phyloP scores from a whole-genome alignment of 2,113 vertebrate genomes.

The Tragelaphus strepsiceros region DNA sequence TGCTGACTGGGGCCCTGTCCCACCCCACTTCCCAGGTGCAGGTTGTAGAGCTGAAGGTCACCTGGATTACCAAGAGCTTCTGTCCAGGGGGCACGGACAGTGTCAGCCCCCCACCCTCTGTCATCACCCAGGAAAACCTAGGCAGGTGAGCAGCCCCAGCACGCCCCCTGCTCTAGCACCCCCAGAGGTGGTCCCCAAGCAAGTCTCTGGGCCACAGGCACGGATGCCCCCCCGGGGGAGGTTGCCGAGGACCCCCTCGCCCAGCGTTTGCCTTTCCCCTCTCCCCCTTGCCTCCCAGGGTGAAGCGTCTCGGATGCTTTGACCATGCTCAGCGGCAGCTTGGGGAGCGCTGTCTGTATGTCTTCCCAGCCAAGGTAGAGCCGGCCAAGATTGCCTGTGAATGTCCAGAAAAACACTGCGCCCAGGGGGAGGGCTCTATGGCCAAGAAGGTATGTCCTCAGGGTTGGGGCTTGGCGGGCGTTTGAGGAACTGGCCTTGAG shows the following conservation, averaged over 20 bases:
- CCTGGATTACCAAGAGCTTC: slow-evolving; percentile 99
- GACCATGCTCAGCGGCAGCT: slow-evolving; percentile 98
- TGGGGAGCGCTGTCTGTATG: slow-evolving; percentile 93
- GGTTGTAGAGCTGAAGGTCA: slow-evolving; percentile 95
- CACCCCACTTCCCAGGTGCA: slow-evolving; percentile 85
- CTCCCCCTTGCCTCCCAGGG: slow-evolving; percentile 76
- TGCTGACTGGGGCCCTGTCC: background rate
- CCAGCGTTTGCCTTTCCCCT: background rate
- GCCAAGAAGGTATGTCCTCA: slow-evolving; percentile 88
- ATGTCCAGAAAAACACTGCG: slow-evolving; percentile 90
- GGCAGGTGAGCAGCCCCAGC: slow-evolving; percentile 82
- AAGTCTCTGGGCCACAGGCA: background rate
- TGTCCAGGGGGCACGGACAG: slow-evolving; percentile 96
- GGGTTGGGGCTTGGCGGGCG: background rate
- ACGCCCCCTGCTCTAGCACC: fast-evolving
- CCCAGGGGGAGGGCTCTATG: slow-evolving; percentile 91
- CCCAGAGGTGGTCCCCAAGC: fast-evolving
- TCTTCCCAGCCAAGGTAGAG: slow-evolving; percentile 95
- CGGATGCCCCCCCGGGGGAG: background rate
- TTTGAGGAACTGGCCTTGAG: slow-evolving; percentile 6
- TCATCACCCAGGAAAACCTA: slow-evolving; percentile 94
- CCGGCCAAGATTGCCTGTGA: slow-evolving; percentile 94
- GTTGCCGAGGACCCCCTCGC: fast-evolving
- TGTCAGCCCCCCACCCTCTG: slow-evolving; percentile 92
- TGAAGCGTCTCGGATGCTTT: slow-evolving; percentile 94